A percentile compares a stretch with the other conserved stretches of the same genome.
Evolutionary conservation across 2,888 invertebrate genomes (phyloP).

Genomic region (Drosophila paucipuncta): DNA sequence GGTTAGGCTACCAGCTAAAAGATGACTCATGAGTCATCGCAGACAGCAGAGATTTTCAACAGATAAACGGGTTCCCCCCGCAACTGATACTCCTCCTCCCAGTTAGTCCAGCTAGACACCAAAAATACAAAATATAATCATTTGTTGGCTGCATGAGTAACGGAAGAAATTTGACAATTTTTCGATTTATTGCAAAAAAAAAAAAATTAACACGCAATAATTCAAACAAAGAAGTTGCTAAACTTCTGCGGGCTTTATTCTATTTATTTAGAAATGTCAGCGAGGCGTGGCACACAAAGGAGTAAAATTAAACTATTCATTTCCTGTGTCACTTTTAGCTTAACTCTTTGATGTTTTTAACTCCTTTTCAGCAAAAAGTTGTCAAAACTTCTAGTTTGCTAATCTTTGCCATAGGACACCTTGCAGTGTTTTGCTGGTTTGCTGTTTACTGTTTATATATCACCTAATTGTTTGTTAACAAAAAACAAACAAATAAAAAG

Average conservation of each 20-base stretch:
- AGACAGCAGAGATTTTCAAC: not conserved
- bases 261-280: not conserved
- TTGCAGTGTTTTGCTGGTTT: not conserved
- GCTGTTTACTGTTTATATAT: not conserved
- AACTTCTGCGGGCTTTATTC: not conserved
- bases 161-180: not conserved
- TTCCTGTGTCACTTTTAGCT: not conserved
- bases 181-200: not conserved
- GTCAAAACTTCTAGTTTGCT: not conserved
- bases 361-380: not conserved
- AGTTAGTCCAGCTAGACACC: not conserved
- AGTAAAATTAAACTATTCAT: not conserved
- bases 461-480: conserved; percentile 1
- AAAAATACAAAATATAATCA: not conserved
- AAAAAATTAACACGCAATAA: not conserved
- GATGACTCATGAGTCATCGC: conserved; percentile 16
- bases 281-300: not conserved
- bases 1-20: conserved; percentile 15
- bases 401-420: not conserved
- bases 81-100: not conserved
- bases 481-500: too few species aligned
- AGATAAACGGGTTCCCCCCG: conserved; percentile 7
- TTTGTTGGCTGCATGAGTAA: not conserved
- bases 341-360: not conserved
- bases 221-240: not conserved